Percentiles rank a stretch among this genome's conserved stretches.
Conservation (phyloP, 2,888 invertebrate species). For the Leptinotarsa rubiginosa region DNA sequence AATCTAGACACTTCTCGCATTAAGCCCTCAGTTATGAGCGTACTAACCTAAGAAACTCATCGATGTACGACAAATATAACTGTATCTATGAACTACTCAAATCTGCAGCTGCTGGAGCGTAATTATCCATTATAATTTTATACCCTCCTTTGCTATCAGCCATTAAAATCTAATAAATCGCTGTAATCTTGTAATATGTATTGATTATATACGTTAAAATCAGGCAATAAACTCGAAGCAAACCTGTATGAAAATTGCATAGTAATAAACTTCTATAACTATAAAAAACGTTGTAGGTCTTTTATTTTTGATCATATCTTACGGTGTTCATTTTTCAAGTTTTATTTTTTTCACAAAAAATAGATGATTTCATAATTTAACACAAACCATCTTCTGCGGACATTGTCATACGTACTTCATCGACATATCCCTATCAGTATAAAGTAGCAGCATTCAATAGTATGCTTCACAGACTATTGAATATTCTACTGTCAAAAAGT, state of each 20-base stretch:
- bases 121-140: conserved; percentile 12
- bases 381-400: too few species aligned
- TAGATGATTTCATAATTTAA: too few species aligned
- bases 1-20: too few species aligned
- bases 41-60: conserved; percentile 18
- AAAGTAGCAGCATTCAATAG: too few species aligned
- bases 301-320: background rate
- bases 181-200: conserved; percentile 12
- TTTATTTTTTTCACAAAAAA: background rate
- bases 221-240: background rate
- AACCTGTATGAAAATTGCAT: background rate
- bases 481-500: too few species aligned
- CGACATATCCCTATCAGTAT: too few species aligned
- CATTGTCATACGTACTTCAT: too few species aligned
- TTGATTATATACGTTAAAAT: conserved; percentile 3
- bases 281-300: background rate
- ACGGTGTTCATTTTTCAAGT: background rate
- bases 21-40: conserved; percentile 13
- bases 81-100: conserved; percentile 16
- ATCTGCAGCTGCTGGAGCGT: conserved; percentile 18
- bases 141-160: conserved; percentile 7
- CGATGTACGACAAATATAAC: conserved; percentile 25
- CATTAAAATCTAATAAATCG: conserved; percentile 19
- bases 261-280: background rate
- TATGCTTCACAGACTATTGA: too few species aligned